Conservation (phyloP, 2,888 invertebrate species). For the Heliothis peltigera region DNA sequence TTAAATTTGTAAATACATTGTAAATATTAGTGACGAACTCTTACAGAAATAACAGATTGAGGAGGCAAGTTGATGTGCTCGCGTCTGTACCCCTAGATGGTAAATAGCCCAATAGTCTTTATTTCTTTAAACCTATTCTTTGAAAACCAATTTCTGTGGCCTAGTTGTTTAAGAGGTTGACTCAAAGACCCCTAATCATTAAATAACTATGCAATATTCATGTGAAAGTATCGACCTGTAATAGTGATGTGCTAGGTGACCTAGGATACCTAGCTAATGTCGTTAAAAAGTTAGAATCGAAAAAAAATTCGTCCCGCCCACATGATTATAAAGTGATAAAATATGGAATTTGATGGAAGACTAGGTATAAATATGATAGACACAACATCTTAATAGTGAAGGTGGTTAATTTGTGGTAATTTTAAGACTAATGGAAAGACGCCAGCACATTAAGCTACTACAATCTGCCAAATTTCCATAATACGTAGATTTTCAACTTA, state of each 20-base stretch:
- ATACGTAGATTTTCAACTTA: too few relatives aligned
- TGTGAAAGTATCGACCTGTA: constrained; percentile 57
- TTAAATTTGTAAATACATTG: too few relatives aligned
- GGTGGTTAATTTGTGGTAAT: not conserved
- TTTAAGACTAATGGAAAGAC: not conserved
- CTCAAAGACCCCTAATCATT: constrained; percentile 33
- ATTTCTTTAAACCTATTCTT: not conserved
- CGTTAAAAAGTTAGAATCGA: not conserved
- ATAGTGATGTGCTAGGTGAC: constrained; percentile 39
- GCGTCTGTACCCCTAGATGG: too few relatives aligned
- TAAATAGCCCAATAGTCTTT: not conserved
- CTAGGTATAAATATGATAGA: not conserved
- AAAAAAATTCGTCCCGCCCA: not conserved
- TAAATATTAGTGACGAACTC: too few relatives aligned
- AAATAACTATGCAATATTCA: constrained; percentile 59
- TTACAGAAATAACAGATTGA: too few relatives aligned
- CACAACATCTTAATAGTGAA: not conserved
- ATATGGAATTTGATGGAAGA: not conserved
- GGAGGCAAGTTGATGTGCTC: too few relatives aligned
- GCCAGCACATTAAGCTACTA: too few relatives aligned
- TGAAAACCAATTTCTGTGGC: constrained; percentile 5
- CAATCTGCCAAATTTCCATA: too few relatives aligned
- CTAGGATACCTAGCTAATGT: not conserved
- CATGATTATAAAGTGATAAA: not conserved
- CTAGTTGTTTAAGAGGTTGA: constrained; percentile 15